Conservation (phyloP, 2,888 invertebrate genomes). For the Tenthredo notha region DNA sequence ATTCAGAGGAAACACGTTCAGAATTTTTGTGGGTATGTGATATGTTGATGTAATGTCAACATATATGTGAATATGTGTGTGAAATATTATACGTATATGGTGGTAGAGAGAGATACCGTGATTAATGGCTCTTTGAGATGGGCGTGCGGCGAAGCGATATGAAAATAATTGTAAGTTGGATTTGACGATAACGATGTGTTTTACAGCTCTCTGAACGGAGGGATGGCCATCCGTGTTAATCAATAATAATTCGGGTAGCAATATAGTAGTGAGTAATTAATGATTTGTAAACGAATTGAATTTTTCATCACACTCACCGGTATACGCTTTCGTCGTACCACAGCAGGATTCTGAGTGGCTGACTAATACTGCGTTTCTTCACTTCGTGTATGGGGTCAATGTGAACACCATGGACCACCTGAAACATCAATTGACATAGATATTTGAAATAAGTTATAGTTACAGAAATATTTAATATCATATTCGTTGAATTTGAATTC, state of each 20-base stretch:
- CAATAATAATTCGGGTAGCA: conserved; percentile 11
- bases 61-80: background rate
- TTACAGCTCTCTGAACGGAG: conserved; percentile 5
- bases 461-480: background rate
- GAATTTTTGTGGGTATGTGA: background rate
- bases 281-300: conserved; percentile 1
- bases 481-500: background rate
- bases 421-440: conserved; percentile 72
- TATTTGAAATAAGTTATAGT: conserved; percentile 42
- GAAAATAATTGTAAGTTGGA: conserved; percentile 13
- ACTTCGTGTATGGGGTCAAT: conserved; percentile 89
- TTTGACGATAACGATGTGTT: conserved; percentile 30
- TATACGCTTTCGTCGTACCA: conserved; percentile 94
- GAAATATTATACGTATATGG: background rate
- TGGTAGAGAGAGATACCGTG: background rate
- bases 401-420: conserved; percentile 91
- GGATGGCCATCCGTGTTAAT: background rate
- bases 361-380: conserved; percentile 89
- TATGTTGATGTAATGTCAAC: background rate
- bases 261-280: background rate
- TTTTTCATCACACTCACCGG: conserved; percentile 82
- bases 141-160: conserved; percentile 1
- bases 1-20: background rate
- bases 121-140: background rate
- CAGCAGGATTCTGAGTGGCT: conserved; percentile 90